Evolutionary conservation across 2,888 invertebrate genomes (phyloP).

Genomic region (Ochlodes sylvanus): DNA sequence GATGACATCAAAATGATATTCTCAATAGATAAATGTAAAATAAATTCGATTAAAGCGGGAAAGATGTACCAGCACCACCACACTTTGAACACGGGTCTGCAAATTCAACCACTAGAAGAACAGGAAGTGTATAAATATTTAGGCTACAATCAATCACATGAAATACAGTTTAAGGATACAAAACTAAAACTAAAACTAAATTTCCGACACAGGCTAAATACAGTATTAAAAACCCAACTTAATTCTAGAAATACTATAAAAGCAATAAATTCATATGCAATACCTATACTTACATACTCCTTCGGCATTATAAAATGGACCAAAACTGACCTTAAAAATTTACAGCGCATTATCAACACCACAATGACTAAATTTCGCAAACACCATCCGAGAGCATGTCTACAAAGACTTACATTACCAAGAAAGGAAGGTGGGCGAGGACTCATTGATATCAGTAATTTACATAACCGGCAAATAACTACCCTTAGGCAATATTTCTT

Average conservation of each 20-base stretch:
- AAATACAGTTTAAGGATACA: constrained; percentile 13
- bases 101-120: constrained; percentile 17
- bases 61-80: not conserved
- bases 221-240: not conserved
- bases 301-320: constrained; percentile 28
- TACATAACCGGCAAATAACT: constrained; percentile 7
- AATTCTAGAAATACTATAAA: constrained; percentile 9
- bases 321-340: not conserved
- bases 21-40: constrained; percentile 29
- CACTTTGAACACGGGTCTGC: not conserved
- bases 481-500: not conserved
- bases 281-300: constrained; percentile 26
- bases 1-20: constrained; percentile 29
- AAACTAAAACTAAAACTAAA: not conserved
- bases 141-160: constrained; percentile 28
- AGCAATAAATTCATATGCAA: constrained; percentile 22
- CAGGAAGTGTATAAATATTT: constrained; percentile 27
- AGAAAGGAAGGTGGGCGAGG: not conserved
- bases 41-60: not conserved
- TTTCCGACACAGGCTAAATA: not conserved
- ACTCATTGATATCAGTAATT: not conserved
- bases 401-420: not conserved
- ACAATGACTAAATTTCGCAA: not conserved
- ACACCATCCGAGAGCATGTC: constrained; percentile 9
- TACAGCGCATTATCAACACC: constrained; percentile 10